A percentile compares a stretch with the other conserved stretches of the same genome.
Evolutionary conservation across 1,140 invertebrate species (phyloP).

Genomic region (Episyrphus balteatus): DNA sequence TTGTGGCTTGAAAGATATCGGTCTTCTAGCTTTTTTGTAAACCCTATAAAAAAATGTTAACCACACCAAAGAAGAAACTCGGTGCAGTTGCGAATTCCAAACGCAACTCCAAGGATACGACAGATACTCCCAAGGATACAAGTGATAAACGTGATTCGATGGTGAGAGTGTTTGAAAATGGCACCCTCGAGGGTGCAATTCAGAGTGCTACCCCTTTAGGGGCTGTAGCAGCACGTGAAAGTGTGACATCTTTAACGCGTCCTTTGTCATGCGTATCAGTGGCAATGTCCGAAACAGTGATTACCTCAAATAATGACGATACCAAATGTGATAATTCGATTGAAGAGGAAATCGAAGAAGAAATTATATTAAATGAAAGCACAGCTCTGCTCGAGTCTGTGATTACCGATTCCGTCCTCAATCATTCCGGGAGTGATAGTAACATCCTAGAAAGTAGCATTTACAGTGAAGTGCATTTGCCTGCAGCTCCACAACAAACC

Average conservation of each 20-base stretch:
- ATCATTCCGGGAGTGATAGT: slow-evolving; percentile 23
- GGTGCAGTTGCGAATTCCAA: neutral
- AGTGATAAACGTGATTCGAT: slow-evolving; percentile 8
- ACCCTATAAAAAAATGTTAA: slow-evolving; percentile 8
- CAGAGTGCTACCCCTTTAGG: no score
- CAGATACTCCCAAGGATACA: neutral
- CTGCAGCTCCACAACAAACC: neutral
- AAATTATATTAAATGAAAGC: neutral
- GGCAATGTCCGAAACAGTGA: slow-evolving; percentile 6
- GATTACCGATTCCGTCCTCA: slow-evolving; percentile 22
- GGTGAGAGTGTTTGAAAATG: slow-evolving; percentile 21
- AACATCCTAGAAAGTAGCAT: slow-evolving; percentile 25
- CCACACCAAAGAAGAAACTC: slow-evolving; percentile 5
- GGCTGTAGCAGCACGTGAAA: slow-evolving; percentile 5
- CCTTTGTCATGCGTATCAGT: slow-evolving; percentile 6
- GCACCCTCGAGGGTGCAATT: slow-evolving; percentile 24
- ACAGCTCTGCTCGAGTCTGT: slow-evolving; percentile 15
- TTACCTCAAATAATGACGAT: slow-evolving; percentile 23
- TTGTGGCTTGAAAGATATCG: no score
- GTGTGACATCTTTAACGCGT: neutral
- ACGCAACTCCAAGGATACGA: neutral
- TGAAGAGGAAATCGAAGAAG: slow-evolving; percentile 11
- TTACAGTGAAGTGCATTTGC: slow-evolving; percentile 22
- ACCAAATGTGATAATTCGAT: slow-evolving; percentile 4
- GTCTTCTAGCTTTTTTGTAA: no score